These are phyloP conservation scores for Lithobius niger DNA, from an alignment of 1,140 invertebrate genomes.

Conservation along the genomic window DNA sequence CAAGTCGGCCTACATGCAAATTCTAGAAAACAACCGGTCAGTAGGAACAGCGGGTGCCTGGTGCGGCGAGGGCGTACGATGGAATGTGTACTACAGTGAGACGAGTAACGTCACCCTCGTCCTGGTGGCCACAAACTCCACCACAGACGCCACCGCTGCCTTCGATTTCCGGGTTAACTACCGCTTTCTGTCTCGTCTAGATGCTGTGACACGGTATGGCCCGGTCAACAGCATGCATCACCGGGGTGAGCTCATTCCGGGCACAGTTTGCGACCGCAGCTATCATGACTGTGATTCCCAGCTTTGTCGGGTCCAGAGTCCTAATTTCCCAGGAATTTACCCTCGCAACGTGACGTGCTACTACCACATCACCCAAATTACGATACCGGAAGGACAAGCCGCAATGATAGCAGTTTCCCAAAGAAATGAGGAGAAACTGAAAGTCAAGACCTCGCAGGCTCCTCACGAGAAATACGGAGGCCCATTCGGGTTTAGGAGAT, in stretches of 20 bases:
- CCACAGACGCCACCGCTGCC: background rate
- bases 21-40: conserved; percentile 52
- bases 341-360: conserved; percentile 70
- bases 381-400: conserved; percentile 52
- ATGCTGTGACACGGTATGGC: conserved; percentile 63
- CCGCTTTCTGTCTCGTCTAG: conserved; percentile 52
- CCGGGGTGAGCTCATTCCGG: conserved; percentile 8
- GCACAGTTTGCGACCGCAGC: conserved; percentile 8
- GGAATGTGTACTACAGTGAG: conserved; percentile 72
- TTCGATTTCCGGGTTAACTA: conserved; percentile 33
- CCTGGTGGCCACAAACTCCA: background rate
- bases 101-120: conserved; percentile 60
- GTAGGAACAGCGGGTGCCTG: conserved; percentile 55
- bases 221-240: conserved; percentile 25
- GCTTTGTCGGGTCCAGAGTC: conserved; percentile 35
- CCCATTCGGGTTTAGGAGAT: conserved; percentile 2
- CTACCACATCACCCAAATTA: conserved; percentile 54
- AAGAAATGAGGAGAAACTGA: conserved; percentile 25
- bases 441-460: conserved; percentile 38
- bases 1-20: conserved; percentile 64
- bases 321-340: conserved; percentile 74
- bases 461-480: conserved; percentile 8
- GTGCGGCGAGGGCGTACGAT: conserved; percentile 70
- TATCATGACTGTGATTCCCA: conserved; percentile 10
- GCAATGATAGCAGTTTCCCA: conserved; percentile 39